phyloP scores from a whole-genome alignment of 2,888 invertebrate species.

The Trichacis sp. region DNA sequence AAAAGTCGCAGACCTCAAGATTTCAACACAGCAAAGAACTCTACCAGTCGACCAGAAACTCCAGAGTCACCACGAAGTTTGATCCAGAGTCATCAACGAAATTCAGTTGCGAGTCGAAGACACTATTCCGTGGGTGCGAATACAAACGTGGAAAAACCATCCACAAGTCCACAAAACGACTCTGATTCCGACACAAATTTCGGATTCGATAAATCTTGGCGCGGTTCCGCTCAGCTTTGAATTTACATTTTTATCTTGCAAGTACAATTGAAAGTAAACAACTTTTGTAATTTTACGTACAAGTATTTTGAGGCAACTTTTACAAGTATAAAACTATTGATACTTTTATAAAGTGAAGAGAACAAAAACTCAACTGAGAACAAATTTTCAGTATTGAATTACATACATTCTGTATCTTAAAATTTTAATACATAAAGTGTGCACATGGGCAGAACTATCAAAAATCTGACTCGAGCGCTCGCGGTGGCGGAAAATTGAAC shows the following conservation, averaged over 20 bases:
- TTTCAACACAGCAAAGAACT: slow-evolving; percentile 67
- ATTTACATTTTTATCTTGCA: neutral
- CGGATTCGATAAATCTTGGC: slow-evolving; percentile 86
- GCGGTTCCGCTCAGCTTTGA: slow-evolving; percentile 61
- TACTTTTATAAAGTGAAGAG: too few species aligned
- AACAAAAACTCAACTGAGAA: too few species aligned
- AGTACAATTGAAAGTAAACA: too few species aligned
- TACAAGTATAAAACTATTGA: too few species aligned
- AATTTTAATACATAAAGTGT: too few species aligned
- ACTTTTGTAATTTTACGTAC: too few species aligned
- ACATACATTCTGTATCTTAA: too few species aligned
- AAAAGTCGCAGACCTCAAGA: slow-evolving; percentile 74
- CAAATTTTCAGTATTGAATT: neutral
- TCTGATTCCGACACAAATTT: slow-evolving; percentile 91
- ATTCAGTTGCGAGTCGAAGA: slow-evolving; percentile 49
- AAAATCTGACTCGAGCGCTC: too few species aligned
- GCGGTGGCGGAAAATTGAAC: too few species aligned
- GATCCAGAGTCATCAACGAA: slow-evolving; percentile 41
- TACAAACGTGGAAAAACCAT: slow-evolving; percentile 65
- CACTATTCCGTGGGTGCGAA: slow-evolving; percentile 49
- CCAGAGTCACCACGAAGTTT: slow-evolving; percentile 57
- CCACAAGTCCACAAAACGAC: slow-evolving; percentile 71
- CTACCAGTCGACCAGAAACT: slow-evolving; percentile 58
- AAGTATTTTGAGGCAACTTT: too few species aligned
- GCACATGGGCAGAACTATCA: too few species aligned